phyloP scores from a whole-genome alignment of 2,797 vertebrate genomes.

The Peromyscus melanophrys region DNA sequence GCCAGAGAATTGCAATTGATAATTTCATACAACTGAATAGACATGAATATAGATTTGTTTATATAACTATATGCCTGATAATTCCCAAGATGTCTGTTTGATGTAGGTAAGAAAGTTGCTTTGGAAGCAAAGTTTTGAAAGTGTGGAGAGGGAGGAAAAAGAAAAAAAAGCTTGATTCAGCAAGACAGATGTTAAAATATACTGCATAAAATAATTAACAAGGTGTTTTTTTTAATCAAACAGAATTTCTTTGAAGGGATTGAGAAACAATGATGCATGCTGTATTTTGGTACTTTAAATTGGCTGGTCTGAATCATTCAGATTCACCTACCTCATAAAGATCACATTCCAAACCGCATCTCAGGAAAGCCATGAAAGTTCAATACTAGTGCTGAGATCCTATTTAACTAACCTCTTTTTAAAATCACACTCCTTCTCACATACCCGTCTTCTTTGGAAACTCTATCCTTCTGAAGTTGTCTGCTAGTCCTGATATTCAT shows the following conservation, averaged over 20 bases:
- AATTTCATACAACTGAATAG: conserved; percentile 71
- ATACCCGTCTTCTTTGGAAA: not conserved
- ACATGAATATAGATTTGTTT: conserved; percentile 58
- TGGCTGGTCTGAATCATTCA: not conserved
- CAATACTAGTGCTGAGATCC: not conserved
- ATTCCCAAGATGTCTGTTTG: not conserved
- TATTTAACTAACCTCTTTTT: not conserved
- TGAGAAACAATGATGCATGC: not conserved
- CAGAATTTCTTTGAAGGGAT: not conserved
- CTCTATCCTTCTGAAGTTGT: not conserved
- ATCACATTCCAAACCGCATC: not conserved
- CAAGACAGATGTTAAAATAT: conserved; percentile 36
- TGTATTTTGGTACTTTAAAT: not conserved
- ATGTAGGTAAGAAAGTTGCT: conserved; percentile 51
- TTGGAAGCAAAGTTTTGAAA: conserved; percentile 7
- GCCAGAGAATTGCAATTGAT: conserved; percentile 51
- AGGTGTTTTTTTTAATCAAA: not conserved
- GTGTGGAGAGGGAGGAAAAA: not conserved
- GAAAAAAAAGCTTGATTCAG: rapidly evolving
- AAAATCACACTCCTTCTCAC: not conserved
- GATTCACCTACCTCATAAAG: not conserved
- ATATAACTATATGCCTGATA: conserved; percentile 54
- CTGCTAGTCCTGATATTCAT: not conserved
- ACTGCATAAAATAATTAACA: not conserved
- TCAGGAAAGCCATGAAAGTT: not conserved